These are phyloP conservation scores for Pterobdella sp. DNA, from an alignment of 2,888 invertebrate species.

Conservation along the genomic window DNA sequence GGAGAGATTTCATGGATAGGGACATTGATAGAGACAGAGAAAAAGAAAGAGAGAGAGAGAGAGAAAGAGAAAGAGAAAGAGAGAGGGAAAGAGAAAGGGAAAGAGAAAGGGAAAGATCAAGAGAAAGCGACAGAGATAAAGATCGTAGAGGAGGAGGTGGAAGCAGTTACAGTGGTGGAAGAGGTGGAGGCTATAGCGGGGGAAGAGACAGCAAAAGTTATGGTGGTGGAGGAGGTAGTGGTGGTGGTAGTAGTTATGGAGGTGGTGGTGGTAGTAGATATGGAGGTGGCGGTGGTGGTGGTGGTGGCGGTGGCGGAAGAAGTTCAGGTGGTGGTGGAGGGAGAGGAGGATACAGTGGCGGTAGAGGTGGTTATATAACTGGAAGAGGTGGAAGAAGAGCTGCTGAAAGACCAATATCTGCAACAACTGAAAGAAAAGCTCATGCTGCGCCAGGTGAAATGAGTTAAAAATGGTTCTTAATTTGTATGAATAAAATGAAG, in stretches of 20 bases:
- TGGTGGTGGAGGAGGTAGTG: background rate
- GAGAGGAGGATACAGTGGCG: conserved; percentile 13
- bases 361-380: background rate
- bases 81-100: conserved; percentile 20
- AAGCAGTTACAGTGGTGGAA: conserved; percentile 2
- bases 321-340: conserved; percentile 12
- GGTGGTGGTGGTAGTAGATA: background rate
- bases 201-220: conserved; percentile 36
- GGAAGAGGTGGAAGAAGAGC: conserved; percentile 18
- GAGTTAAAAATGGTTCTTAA: background rate
- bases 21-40: conserved; percentile 21
- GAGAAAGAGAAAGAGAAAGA: conserved; percentile 21
- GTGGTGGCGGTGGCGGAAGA: conserved; percentile 6
- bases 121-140: conserved; percentile 26
- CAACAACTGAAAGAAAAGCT: conserved; percentile 18
- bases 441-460: conserved; percentile 14
- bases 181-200: background rate
- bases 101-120: conserved; percentile 21
- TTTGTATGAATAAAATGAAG: too few species aligned
- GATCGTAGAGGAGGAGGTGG: conserved; percentile 24
- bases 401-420: conserved; percentile 14
- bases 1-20: conserved; percentile 11
- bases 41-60: conserved; percentile 18
- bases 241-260: conserved; percentile 13
- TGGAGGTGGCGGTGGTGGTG: conserved; percentile 7